Percentiles rank a stretch among this genome's conserved stretches.
phyloP scores from a whole-genome alignment of 2,113 vertebrate species.

The Ranitomeya imitator region DNA sequence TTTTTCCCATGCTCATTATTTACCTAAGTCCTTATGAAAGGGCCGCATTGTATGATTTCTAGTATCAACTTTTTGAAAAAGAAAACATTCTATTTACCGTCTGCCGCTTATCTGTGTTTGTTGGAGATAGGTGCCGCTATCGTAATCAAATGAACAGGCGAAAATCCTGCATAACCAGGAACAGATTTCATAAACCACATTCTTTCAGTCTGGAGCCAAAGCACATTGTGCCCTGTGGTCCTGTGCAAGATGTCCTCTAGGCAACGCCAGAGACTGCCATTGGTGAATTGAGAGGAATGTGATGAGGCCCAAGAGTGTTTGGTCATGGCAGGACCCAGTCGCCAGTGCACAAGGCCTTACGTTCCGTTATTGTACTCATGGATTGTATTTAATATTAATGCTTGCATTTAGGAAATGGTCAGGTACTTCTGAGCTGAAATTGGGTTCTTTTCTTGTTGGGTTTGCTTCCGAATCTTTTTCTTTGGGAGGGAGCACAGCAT shows the following conservation, averaged over 20 bases:
- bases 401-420: too few species aligned
- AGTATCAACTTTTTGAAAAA: not conserved
- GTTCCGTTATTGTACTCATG: too few species aligned
- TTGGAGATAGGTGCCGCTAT: not conserved
- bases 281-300: too few species aligned
- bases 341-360: too few species aligned
- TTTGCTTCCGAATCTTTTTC: not conserved
- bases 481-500: not conserved
- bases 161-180: not conserved
- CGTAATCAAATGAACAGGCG: not conserved
- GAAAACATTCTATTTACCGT: not conserved
- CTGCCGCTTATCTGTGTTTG: conserved; percentile 27
- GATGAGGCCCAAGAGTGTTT: too few species aligned
- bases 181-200: not conserved
- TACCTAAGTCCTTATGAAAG: not conserved
- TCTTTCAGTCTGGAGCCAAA: not conserved
- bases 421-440: too few species aligned
- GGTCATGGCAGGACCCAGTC: too few species aligned
- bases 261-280: too few species aligned
- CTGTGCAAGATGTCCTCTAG: too few species aligned
- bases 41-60: not conserved
- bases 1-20: conserved; percentile 16
- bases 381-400: too few species aligned
- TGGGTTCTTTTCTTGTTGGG: too few species aligned
- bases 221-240: too few species aligned